phyloP scores from a whole-genome alignment of 2,113 vertebrate species.

The Cynocephalus volans region DNA sequence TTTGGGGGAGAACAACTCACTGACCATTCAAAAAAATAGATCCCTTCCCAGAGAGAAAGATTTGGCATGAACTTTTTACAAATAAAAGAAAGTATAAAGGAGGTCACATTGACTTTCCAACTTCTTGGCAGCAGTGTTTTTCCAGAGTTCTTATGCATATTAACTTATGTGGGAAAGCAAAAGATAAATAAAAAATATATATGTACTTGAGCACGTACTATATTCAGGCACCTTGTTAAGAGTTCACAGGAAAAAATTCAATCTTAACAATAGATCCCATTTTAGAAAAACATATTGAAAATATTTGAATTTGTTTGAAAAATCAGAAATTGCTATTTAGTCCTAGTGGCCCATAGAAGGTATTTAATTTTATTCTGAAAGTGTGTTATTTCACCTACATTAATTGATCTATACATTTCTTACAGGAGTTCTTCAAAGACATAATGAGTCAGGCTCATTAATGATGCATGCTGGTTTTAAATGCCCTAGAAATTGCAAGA shows the following conservation, averaged over 20 bases:
- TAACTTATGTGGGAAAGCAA: conserved; percentile 17
- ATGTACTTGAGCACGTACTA: background rate
- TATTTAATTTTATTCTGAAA: conserved; percentile 4
- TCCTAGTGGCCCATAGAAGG: background rate
- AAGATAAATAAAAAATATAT: background rate
- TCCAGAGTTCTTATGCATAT: conserved; percentile 43
- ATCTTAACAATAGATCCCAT: background rate
- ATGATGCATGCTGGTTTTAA: background rate
- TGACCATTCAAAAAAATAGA: conserved; percentile 18
- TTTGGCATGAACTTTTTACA: conserved; percentile 44
- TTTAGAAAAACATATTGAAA: conserved; percentile 61
- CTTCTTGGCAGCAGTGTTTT: conserved; percentile 29
- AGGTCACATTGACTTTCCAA: conserved; percentile 52
- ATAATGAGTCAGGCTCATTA: background rate
- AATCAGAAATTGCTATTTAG: background rate
- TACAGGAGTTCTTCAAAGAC: background rate
- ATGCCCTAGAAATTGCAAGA: background rate
- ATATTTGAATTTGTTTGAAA: conserved; percentile 40
- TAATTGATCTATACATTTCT: background rate
- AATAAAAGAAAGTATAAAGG: conserved; percentile 10
- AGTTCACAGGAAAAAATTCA: background rate
- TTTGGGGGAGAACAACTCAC: conserved; percentile 26
- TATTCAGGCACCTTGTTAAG: background rate
- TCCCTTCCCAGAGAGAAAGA: conserved; percentile 10
- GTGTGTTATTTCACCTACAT: background rate